These are phyloP conservation scores for Bucco capensis DNA, from an alignment of 2,113 vertebrate genomes.

Conservation along the genomic window DNA sequence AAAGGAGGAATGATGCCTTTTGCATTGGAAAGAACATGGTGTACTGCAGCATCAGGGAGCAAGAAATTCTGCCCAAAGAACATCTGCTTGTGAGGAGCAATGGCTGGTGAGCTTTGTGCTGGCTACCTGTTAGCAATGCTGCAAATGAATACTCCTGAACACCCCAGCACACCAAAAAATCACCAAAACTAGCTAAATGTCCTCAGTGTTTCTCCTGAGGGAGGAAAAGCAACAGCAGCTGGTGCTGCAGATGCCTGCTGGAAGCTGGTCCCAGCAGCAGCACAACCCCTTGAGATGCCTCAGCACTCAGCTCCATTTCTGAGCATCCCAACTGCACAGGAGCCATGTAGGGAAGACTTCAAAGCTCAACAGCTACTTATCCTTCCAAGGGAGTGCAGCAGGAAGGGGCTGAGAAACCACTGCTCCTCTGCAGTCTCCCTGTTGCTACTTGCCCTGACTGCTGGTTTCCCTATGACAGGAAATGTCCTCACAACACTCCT, in stretches of 20 bases:
- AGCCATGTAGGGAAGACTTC: not conserved
- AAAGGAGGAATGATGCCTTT: not conserved
- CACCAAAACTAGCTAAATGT: not conserved
- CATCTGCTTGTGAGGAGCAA: not conserved
- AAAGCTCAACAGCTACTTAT: not conserved
- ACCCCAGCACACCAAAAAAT: not conserved
- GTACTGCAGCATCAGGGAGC: not conserved
- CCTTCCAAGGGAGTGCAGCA: not conserved
- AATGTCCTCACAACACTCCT: not conserved
- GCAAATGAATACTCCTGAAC: not conserved
- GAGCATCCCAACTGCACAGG: not conserved
- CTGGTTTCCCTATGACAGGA: fast-evolving
- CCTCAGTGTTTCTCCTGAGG: not conserved
- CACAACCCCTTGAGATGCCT: too few species aligned
- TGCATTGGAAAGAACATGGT: not conserved
- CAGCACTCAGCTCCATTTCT: not conserved
- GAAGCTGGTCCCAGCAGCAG: not conserved
- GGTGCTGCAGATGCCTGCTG: not conserved
- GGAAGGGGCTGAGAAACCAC: not conserved
- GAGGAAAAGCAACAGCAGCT: not conserved
- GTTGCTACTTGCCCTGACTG: fast-evolving
- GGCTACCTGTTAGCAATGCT: not conserved
- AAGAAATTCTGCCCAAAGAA: not conserved
- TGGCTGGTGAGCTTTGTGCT: not conserved
- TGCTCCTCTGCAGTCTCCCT: not conserved